phyloP scores from a whole-genome alignment of 2,113 vertebrate species.

The Mormyrus lacerda region DNA sequence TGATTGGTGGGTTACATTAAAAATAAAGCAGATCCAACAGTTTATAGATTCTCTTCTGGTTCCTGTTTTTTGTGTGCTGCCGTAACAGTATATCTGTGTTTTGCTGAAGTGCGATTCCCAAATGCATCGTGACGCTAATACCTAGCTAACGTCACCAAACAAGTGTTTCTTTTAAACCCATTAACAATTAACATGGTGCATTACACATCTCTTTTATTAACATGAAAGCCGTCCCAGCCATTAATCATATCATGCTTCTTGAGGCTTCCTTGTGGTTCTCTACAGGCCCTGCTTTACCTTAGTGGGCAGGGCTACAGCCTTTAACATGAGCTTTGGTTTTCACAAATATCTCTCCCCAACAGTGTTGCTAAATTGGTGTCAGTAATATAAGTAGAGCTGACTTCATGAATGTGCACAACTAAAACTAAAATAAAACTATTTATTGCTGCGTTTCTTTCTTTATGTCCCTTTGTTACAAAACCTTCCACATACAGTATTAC shows the following conservation, averaged over 20 bases:
- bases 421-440: not conserved
- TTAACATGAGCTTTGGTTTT: not conserved
- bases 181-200: not conserved
- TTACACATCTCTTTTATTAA: not conserved
- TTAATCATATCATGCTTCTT: not conserved
- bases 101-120: not conserved
- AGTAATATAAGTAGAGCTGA: not conserved
- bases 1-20: not conserved
- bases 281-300: not conserved
- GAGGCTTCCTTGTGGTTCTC: not conserved
- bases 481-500: not conserved
- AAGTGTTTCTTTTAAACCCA: not conserved
- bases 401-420: not conserved
- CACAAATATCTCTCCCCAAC: not conserved
- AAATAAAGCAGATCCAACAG: slow-evolving; percentile 25
- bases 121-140: not conserved
- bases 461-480: not conserved
- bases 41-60: slow-evolving; percentile 12
- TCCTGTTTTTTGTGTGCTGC: not conserved
- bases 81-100: not conserved
- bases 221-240: not conserved
- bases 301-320: not conserved
- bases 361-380: not conserved
- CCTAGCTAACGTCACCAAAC: not conserved
- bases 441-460: not conserved